Evolutionary conservation across 2,888 invertebrate genomes (phyloP), one percentile per base, ranked within the genome.

Genomic region (Agrochola lota): DNA sequence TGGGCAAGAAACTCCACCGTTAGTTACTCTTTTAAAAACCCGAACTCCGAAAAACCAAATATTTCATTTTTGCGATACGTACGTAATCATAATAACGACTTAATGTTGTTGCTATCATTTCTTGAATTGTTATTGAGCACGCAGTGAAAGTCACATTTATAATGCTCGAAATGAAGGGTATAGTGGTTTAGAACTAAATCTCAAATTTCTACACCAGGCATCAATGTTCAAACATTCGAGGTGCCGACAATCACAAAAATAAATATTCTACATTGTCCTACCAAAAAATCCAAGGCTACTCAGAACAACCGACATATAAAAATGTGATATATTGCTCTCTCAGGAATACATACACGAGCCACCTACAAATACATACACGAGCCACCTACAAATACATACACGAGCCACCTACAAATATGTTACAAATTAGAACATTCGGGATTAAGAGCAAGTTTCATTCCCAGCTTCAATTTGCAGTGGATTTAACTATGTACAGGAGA

Each of bases 291-390:
- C 40, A 60, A 83, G 63, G 74, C 12, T 57, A 35, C 15, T 15
- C 12, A 17, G 60, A 71, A 43, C 35, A n/a, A 17, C 30, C 20
- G 35, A 66, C 59, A 74, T 71, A 85, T 69, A 81, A 69, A 85
- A 84, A 74, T 66, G 43, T 67, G 57, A 85, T 55, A 63, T 59
- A 85, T 82, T 43, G 43, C 26, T 76, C 77, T 26, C 77, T 0
- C 35, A 6, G 77, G 77, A 59, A 59, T 63, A 57, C 40, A 59
- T 43, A 76, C 60, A 72, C 71, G 57, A 30, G 55, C 69, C n/a
- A 23, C 60, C 43, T 35, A 64, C 59, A 85, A 68, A 85, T 72
- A 63, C n/a, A n/a, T n/a, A n/a, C n/a, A n/a, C 71, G 57, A 30
- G 55, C 69, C n/a, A 23, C 60, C 43, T 35, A 64, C 59, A 85